Evolutionary conservation across 2,888 invertebrate genomes (phyloP).

Genomic region (Acrobasis repandana): DNA sequence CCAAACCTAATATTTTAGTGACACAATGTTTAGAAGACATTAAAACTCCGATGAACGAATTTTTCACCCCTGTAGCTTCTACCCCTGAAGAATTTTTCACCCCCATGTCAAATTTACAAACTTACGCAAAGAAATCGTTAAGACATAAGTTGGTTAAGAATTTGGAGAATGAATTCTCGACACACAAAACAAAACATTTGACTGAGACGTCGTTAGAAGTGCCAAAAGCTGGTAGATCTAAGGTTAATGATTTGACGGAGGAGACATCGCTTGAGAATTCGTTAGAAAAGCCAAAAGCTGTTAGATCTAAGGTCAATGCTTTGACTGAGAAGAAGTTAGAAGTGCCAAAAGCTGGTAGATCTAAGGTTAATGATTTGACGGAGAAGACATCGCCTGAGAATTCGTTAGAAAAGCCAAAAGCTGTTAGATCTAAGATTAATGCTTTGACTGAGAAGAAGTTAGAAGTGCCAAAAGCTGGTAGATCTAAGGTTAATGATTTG

Average conservation of each 20-base stretch:
- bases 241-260: too few relatives aligned
- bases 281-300: too few relatives aligned
- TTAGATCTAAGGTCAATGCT: too few relatives aligned
- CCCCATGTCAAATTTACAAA: conserved; percentile 58
- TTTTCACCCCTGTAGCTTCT: conserved; percentile 53
- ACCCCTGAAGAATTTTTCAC: conserved; percentile 65
- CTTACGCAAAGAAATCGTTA: conserved; percentile 51
- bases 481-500: too few relatives aligned
- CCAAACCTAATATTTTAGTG: conserved; percentile 42
- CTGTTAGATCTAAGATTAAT: too few relatives aligned
- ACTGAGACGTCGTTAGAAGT: conserved; percentile 25
- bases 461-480: conserved; percentile 25
- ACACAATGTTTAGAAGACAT: conserved; percentile 39
- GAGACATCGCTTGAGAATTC: too few relatives aligned
- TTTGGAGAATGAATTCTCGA: conserved; percentile 61
- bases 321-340: conserved; percentile 23
- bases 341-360: conserved; percentile 20
- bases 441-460: conserved; percentile 13
- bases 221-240: conserved; percentile 15
- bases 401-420: too few relatives aligned
- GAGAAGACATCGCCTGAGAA: too few relatives aligned
- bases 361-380: too few relatives aligned
- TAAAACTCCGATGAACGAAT: conserved; percentile 38
- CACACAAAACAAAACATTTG: conserved; percentile 38
- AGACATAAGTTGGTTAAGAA: conserved; percentile 60